Evolutionary conservation across 2,888 invertebrate genomes (phyloP).

Genomic region (Pammene fasciana): DNA sequence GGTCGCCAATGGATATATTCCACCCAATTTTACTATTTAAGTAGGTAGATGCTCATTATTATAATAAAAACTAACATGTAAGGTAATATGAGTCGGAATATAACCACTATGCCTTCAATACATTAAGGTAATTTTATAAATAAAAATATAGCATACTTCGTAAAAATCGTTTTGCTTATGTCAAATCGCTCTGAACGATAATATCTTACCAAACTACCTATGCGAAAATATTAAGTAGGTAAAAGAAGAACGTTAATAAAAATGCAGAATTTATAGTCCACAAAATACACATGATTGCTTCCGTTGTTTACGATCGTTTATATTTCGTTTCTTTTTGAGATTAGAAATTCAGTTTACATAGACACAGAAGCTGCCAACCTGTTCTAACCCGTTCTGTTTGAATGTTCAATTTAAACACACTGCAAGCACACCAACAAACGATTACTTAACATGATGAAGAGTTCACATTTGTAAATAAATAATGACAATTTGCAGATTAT

Average conservation of each 20-base stretch:
- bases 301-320: background rate
- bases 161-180: background rate
- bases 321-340: no score
- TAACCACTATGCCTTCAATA: background rate
- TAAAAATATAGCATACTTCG: background rate
- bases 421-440: no score
- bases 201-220: background rate
- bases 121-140: background rate
- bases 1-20: background rate
- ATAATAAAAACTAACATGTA: slow-evolving; percentile 7
- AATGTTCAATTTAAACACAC: no score
- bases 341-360: no score
- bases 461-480: no score
- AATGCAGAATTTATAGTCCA: background rate
- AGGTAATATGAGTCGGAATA: background rate
- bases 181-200: background rate
- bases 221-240: slow-evolving; percentile 1
- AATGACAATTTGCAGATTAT: no score
- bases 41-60: background rate
- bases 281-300: slow-evolving; percentile 13
- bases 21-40: slow-evolving; percentile 1
- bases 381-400: no score
- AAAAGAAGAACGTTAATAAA: background rate
- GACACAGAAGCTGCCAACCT: no score
- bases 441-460: no score